Percentiles rank a stretch among this genome's conserved stretches.
phyloP scores from a whole-genome alignment of 2,113 vertebrate species.

The Dasyornis broadbenti region DNA sequence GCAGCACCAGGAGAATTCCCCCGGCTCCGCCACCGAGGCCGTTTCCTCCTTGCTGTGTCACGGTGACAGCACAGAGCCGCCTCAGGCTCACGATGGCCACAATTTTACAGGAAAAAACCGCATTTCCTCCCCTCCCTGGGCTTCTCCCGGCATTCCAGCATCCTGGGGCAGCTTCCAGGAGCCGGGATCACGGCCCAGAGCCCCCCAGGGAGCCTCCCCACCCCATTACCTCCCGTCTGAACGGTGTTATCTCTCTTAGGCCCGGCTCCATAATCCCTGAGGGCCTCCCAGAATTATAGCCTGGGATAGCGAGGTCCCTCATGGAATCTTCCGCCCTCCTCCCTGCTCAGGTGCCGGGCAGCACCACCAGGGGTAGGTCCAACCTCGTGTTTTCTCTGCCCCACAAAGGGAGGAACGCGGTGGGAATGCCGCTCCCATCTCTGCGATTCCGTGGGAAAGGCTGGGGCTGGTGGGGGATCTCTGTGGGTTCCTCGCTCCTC shows the following conservation, averaged over 20 bases:
- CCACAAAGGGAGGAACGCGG: background rate
- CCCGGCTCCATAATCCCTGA: background rate
- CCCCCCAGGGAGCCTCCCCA: background rate
- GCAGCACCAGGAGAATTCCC: background rate
- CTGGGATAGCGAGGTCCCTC: no score
- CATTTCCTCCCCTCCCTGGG: background rate
- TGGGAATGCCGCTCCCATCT: background rate
- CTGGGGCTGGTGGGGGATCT: background rate
- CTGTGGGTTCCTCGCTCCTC: background rate
- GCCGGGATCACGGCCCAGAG: background rate
- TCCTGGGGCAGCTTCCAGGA: rapidly evolving
- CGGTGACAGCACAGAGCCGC: background rate
- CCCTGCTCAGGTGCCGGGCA: conserved; percentile 32
- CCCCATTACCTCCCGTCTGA: no score
- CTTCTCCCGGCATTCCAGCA: background rate
- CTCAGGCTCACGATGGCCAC: no score
- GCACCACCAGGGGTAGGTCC: conserved; percentile 51
- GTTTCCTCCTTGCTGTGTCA: background rate
- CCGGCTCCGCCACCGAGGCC: background rate
- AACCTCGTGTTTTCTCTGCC: background rate
- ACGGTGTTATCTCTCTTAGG: no score
- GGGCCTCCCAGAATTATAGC: background rate
- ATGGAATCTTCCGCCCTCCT: conserved; percentile 64
- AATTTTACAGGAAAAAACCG: no score
- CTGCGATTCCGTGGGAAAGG: background rate